These are phyloP conservation scores for Spicauda simplicius DNA, from an alignment of 2,888 invertebrate genomes.

Conservation along the genomic window DNA sequence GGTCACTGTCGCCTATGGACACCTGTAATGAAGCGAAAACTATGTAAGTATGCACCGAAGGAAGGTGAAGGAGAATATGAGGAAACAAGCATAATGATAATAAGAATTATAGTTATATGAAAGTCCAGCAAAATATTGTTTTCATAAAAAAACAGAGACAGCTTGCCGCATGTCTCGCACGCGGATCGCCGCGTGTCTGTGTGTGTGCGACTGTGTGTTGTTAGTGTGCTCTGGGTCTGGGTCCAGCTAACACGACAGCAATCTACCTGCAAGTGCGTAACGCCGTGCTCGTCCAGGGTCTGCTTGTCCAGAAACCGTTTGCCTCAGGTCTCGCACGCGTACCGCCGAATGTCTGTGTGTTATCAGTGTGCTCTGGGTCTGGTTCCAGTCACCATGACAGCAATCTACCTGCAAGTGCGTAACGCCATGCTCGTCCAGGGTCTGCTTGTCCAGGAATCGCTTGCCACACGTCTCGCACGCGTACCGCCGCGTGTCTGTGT, in stretches of 20 bases:
- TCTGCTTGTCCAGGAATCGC: slow-evolving; percentile 81
- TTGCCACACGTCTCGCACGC: slow-evolving; percentile 80
- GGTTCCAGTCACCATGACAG: neutral
- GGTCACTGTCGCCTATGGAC: no score
- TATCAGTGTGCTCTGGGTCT: slow-evolving; percentile 64
- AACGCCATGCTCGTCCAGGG: slow-evolving; percentile 41
- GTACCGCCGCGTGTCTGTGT: slow-evolving; percentile 79
- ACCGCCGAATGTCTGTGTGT: slow-evolving; percentile 79
- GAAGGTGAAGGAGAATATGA: no score
- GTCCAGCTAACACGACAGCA: neutral
- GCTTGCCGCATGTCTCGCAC: slow-evolving; percentile 78
- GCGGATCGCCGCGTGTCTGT: slow-evolving; percentile 77
- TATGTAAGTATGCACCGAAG: no score
- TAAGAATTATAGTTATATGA: no score
- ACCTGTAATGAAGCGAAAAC: no score
- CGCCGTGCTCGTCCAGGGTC: slow-evolving; percentile 49
- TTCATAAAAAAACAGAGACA: no score
- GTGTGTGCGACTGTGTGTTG: slow-evolving; percentile 55
- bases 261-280: no score
- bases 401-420: no score
- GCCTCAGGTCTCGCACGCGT: slow-evolving; percentile 78
- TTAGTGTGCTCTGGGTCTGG: slow-evolving; percentile 54
- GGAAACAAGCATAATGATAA: no score
- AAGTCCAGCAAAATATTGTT: no score
- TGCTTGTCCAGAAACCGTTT: slow-evolving; percentile 82